phyloP scores from a whole-genome alignment of 2,113 vertebrate species.

The Cyrtonyx montezumae region DNA sequence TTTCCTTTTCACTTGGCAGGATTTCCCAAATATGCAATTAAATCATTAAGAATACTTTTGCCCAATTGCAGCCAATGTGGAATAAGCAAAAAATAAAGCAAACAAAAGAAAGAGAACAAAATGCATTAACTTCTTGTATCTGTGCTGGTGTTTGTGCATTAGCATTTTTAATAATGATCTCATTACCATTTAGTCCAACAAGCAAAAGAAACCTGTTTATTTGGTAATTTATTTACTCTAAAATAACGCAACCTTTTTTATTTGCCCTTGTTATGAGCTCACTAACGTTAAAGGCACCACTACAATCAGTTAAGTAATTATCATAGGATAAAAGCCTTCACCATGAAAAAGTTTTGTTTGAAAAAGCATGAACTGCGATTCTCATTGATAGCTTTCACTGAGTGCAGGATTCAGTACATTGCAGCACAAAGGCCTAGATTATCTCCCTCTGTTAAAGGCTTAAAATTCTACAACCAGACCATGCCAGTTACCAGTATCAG shows the following conservation, averaged over 20 bases:
- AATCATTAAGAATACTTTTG: slow-evolving; percentile 33
- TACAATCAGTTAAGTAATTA: slow-evolving; percentile 88
- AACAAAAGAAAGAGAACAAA: slow-evolving; percentile 63
- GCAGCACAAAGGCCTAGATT: slow-evolving; percentile 94
- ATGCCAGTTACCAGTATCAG: slow-evolving; percentile 91
- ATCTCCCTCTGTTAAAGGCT: slow-evolving; percentile 88
- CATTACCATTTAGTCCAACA: slow-evolving; percentile 58
- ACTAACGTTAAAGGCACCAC: slow-evolving; percentile 74
- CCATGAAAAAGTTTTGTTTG: slow-evolving; percentile 87
- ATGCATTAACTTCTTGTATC: slow-evolving; percentile 49
- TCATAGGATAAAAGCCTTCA: slow-evolving; percentile 90
- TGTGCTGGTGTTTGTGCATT: background rate
- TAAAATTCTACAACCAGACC: slow-evolving; percentile 89
- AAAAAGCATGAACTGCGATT: slow-evolving; percentile 87
- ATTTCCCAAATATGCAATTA: slow-evolving; percentile 44
- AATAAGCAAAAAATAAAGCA: slow-evolving; percentile 17
- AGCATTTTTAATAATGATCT: slow-evolving; percentile 73
- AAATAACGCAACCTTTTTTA: slow-evolving; percentile 35
- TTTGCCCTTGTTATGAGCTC: slow-evolving; percentile 55
- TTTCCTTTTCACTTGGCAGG: background rate
- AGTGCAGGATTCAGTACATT: slow-evolving; percentile 92
- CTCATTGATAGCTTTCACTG: slow-evolving; percentile 86
- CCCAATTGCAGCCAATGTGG: background rate
- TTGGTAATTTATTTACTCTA: slow-evolving; percentile 60
- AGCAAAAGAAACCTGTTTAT: slow-evolving; percentile 46